Conservation (phyloP, 2,888 invertebrate species). For the Emesis furor region DNA sequence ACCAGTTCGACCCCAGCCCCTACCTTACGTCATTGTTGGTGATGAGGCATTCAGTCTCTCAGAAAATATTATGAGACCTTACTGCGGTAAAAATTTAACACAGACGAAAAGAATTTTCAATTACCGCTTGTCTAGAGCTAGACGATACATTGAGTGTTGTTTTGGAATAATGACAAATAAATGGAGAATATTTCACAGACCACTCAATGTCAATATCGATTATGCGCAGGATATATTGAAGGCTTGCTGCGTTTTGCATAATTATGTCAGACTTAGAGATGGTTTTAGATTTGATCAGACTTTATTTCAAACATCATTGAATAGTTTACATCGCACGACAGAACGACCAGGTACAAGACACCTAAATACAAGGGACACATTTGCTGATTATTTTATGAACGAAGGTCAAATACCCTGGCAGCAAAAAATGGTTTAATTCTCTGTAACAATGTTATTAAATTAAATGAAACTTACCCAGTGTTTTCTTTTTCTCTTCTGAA, state of each 20-base stretch:
- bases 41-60: slow-evolving; percentile 57
- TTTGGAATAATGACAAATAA: slow-evolving; percentile 62
- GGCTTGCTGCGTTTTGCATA: background rate
- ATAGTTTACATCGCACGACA: slow-evolving; percentile 26
- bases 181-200: slow-evolving; percentile 56
- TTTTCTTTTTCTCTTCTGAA: no score
- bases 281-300: background rate
- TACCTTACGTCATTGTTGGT: slow-evolving; percentile 59
- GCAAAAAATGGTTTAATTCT: no score
- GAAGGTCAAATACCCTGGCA: no score
- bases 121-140: slow-evolving; percentile 46
- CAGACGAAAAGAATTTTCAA: slow-evolving; percentile 41
- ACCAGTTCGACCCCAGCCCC: background rate
- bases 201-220: background rate
- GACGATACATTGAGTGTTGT: slow-evolving; percentile 55
- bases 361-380: slow-evolving; percentile 35
- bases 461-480: no score
- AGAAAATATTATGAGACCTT: slow-evolving; percentile 56
- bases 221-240: no score
- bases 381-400: slow-evolving; percentile 40
- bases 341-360: slow-evolving; percentile 28
- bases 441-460: no score
- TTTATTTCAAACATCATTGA: slow-evolving; percentile 29
- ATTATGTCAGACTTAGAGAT: no score
- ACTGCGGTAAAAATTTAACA: slow-evolving; percentile 46